These are phyloP conservation scores for Cephalopterus ornatus DNA, from an alignment of 2,113 vertebrate genomes.

Conservation along the genomic window DNA sequence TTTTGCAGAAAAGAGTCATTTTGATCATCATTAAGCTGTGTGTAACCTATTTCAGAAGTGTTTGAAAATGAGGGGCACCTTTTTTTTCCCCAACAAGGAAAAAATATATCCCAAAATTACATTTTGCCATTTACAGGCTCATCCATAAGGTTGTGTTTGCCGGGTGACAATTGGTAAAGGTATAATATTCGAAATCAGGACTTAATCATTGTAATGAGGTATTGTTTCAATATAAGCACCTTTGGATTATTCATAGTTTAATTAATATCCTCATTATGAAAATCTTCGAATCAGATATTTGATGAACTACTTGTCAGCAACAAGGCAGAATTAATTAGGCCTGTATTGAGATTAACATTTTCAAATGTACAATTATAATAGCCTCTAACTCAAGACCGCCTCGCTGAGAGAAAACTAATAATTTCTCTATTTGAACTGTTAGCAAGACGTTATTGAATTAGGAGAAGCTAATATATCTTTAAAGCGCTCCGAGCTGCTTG, in stretches of 20 bases:
- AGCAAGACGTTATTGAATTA: conserved; percentile 76
- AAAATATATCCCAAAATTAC: conserved; percentile 78
- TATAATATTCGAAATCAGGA: conserved; percentile 79
- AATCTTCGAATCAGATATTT: conserved; percentile 81
- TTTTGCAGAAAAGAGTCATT: conserved; percentile 84
- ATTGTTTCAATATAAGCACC: conserved; percentile 85
- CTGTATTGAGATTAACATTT: conserved; percentile 79
- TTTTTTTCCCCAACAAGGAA: conserved; percentile 63
- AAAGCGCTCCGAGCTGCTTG: conserved; percentile 26
- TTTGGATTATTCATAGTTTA: conserved; percentile 83
- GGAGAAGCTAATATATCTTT: conserved; percentile 36
- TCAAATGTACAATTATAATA: conserved; percentile 72
- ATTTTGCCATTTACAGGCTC: conserved; percentile 74
- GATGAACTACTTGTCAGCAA: conserved; percentile 81
- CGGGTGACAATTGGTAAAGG: conserved; percentile 75
- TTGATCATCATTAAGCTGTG: conserved; percentile 88
- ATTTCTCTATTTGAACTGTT: conserved; percentile 80
- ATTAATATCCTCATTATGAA: conserved; percentile 85
- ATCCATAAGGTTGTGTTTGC: conserved; percentile 78
- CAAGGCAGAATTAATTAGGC: conserved; percentile 81
- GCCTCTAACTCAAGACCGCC: conserved; percentile 75
- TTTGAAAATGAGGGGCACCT: conserved; percentile 82
- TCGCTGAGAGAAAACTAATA: conserved; percentile 76
- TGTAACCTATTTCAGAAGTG: conserved; percentile 86
- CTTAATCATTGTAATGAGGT: conserved; percentile 85